These are phyloP conservation scores for Prionailurus bengalensis DNA, from an alignment of 2,113 vertebrate species.

Conservation along the genomic window DNA sequence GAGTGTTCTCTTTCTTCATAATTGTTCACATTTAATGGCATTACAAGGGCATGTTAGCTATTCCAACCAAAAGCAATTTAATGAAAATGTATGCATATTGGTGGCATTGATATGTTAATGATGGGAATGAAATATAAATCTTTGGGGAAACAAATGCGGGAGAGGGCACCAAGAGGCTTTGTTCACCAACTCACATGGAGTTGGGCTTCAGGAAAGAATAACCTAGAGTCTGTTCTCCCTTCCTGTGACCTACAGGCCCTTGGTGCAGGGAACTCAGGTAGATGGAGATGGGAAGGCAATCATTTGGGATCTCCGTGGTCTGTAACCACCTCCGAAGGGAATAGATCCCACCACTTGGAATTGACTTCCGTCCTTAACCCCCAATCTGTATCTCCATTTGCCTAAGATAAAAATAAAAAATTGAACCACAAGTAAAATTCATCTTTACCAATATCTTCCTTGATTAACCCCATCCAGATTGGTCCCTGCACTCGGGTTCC, in stretches of 20 bases:
- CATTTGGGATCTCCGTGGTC: neutral
- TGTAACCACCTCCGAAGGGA: neutral
- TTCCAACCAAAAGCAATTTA: constrained; percentile 48
- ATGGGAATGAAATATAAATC: constrained; percentile 16
- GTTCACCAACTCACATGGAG: neutral
- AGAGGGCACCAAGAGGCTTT: neutral
- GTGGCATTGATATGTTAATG: constrained; percentile 38
- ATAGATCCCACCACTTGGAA: neutral
- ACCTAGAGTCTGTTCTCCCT: neutral
- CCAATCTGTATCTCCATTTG: neutral
- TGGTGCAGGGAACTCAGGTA: neutral
- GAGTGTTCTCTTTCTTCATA: constrained; percentile 55
- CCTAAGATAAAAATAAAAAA: neutral
- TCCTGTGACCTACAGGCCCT: neutral
- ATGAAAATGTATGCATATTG: constrained; percentile 17
- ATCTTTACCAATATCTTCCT: neutral
- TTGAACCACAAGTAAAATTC: neutral
- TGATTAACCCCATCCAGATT: neutral
- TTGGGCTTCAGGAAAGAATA: neutral
- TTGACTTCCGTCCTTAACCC: neutral
- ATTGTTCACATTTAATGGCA: constrained; percentile 45
- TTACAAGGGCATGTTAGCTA: neutral
- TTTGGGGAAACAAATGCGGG: neutral
- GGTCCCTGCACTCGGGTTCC: neutral
- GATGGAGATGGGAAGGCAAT: neutral